phyloP scores from a whole-genome alignment of 2,113 vertebrate genomes.

The Lophius piscatorius region DNA sequence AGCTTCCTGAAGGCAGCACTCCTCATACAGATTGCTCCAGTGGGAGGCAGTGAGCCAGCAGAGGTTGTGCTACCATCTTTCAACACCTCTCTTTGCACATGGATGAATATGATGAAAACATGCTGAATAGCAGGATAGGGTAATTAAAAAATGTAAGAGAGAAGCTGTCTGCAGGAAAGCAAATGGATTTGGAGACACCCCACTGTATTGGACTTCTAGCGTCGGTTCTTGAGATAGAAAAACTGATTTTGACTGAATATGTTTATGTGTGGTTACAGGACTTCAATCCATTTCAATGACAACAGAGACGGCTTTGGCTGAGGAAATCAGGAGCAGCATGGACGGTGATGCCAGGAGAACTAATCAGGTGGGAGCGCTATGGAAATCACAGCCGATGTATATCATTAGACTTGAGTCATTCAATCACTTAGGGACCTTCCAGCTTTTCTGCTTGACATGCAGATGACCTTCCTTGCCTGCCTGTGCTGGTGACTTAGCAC shows the following conservation, averaged over 20 bases:
- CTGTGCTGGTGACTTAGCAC: slow-evolving; percentile 46
- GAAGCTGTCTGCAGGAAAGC: slow-evolving; percentile 13
- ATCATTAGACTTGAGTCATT: slow-evolving; percentile 55
- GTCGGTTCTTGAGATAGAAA: slow-evolving; percentile 16
- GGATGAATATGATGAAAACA: slow-evolving; percentile 15
- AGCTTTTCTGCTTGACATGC: slow-evolving; percentile 67
- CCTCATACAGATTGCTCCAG: slow-evolving; percentile 69
- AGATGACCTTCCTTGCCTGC: slow-evolving; percentile 13
- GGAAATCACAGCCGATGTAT: slow-evolving; percentile 56
- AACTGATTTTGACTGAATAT: slow-evolving; percentile 54
- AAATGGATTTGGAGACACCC: slow-evolving; percentile 10
- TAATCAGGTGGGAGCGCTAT: slow-evolving; percentile 73
- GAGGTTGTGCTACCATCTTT: slow-evolving; percentile 28
- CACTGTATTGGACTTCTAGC: slow-evolving; percentile 15
- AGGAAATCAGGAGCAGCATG: slow-evolving; percentile 76
- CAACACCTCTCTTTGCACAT: slow-evolving; percentile 17
- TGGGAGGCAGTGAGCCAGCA: slow-evolving; percentile 58
- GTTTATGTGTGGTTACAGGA: slow-evolving; percentile 71
- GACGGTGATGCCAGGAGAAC: slow-evolving; percentile 75
- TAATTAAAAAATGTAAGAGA: slow-evolving; percentile 22
- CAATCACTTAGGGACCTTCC: slow-evolving; percentile 56
- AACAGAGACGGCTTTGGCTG: slow-evolving; percentile 70
- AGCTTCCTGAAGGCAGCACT: slow-evolving; percentile 52
- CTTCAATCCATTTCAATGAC: slow-evolving; percentile 76
- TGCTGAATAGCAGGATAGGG: background rate